Conservation (phyloP, 2,113 vertebrate species). For the Rafetus swinhoei region DNA sequence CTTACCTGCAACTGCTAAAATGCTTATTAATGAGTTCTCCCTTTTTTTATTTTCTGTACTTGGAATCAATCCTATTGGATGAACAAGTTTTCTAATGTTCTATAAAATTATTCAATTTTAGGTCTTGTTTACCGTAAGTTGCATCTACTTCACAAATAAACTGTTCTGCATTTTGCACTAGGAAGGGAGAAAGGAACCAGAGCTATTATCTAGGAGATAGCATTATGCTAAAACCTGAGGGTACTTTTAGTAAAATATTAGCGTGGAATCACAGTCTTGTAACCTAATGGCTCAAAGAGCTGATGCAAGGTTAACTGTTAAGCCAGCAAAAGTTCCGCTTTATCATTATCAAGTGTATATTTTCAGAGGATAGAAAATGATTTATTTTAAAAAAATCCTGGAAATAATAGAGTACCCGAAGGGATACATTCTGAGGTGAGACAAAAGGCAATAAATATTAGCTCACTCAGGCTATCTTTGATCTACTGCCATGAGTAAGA, state of each 20-base stretch:
- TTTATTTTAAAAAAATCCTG: neutral
- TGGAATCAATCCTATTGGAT: neutral
- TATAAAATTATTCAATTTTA: neutral
- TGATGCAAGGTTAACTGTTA: neutral
- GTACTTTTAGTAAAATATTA: neutral
- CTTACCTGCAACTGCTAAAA: neutral
- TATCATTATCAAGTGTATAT: neutral
- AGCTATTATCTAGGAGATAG: neutral
- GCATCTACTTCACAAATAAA: neutral
- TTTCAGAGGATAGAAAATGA: neutral
- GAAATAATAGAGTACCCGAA: neutral
- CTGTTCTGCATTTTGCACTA: neutral
- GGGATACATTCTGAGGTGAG: neutral
- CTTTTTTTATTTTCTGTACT: neutral
- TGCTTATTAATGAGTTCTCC: neutral
- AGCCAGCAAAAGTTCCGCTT: neutral
- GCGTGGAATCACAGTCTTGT: neutral
- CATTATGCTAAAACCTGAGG: neutral
- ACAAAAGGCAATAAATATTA: neutral
- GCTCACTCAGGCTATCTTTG: neutral
- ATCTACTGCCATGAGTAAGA: fast-evolving
- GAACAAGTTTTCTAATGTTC: neutral
- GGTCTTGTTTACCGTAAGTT: neutral
- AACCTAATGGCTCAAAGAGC: neutral
- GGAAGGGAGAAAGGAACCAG: neutral